Evolutionary conservation across 2,797 vertebrate genomes (phyloP), one percentile per base, ranked within the genome.

Genomic region (Pagetopsis macropterus): DNA sequence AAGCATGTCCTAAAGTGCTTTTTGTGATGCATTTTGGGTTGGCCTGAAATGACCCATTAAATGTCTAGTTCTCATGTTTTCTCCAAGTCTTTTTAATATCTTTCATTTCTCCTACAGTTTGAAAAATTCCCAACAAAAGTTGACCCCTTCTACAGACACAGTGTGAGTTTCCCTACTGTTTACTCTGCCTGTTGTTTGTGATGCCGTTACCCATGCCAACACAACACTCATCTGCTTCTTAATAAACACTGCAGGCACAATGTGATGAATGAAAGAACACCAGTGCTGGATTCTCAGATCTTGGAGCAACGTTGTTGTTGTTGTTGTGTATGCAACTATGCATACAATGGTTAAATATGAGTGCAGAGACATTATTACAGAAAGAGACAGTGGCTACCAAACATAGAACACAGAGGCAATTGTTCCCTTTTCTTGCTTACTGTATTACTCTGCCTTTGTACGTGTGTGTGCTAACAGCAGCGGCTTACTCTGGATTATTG

Each of bases 121-220:
- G 98, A 99, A 86, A 99, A 99, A 97, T 99, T 96, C 92, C 97
- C 97, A 90, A 96, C 97, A 92, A 99, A 99, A 96, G 96, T 98
- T 85, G 98, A 99, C 94, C 97, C 96, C 85, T 99, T 99, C 96
- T 98, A 99, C 95, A 96, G 97, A 94, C 98, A 99, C 96, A 98
- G 96, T 90, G 98, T 99, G 96, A 98, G 98, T 98, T 93, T 79
- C 21, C 68, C 59, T 68, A 56, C 76, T 67, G 75, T 19, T 5
- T 69, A 12, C 3, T 77, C 56, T 74, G 67, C 59, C 72, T 86
- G 64, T 63, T 76, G 56, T 62, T 76, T 85, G 15, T 9, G 58
- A 13, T 64, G n/a, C 45, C 59, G 59, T 75, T 67, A 9, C 33
- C 27, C 27, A 27, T 27, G 27, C 64, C 15, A 75, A 83, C 78